Evolutionary conservation across 2,797 vertebrate species (phyloP).

Genomic region (Setipinna tenuifilis): DNA sequence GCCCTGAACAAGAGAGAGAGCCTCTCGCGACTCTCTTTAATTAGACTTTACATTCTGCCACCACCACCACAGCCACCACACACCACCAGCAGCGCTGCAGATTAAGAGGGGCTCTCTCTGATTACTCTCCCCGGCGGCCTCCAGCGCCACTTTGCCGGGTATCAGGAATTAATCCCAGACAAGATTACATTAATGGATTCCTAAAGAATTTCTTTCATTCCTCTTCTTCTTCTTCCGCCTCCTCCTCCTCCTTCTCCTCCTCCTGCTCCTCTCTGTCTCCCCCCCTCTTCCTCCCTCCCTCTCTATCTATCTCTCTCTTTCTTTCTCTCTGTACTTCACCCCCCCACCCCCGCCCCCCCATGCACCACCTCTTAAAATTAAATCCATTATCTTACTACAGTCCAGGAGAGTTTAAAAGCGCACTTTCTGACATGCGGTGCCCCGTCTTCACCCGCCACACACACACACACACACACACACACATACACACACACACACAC

Average conservation of each 20-base stretch:
- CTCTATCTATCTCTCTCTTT: slow-evolving; percentile 5
- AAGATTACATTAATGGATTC: slow-evolving; percentile 77
- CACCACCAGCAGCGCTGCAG: slow-evolving; percentile 56
- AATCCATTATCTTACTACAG: slow-evolving; percentile 69
- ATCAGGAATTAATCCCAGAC: slow-evolving; percentile 74
- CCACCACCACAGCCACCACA: background rate
- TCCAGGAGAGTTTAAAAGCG: slow-evolving; percentile 51
- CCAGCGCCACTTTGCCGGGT: slow-evolving; percentile 58
- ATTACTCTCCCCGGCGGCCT: slow-evolving; percentile 64
- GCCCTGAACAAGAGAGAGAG: slow-evolving; percentile 29
- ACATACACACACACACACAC: background rate
- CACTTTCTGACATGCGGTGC: slow-evolving; percentile 9
- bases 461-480: background rate
- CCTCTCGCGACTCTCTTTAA: slow-evolving; percentile 65
- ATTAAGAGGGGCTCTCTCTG: slow-evolving; percentile 69
- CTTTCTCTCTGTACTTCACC: slow-evolving; percentile 51
- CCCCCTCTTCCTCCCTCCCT: background rate
- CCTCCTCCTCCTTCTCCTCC: background rate
- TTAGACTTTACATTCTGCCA: slow-evolving; percentile 67
- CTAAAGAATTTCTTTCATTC: slow-evolving; percentile 62
- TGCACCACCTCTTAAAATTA: slow-evolving; percentile 65
- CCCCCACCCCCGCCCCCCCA: background rate
- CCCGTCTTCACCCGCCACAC: background rate
- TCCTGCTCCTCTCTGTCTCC: background rate
- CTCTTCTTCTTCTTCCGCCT: background rate